Percentiles rank a stretch among this genome's conserved stretches.
Evolutionary conservation across 1,140 invertebrate genomes (phyloP).

Genomic region (Bombyx mandarina): DNA sequence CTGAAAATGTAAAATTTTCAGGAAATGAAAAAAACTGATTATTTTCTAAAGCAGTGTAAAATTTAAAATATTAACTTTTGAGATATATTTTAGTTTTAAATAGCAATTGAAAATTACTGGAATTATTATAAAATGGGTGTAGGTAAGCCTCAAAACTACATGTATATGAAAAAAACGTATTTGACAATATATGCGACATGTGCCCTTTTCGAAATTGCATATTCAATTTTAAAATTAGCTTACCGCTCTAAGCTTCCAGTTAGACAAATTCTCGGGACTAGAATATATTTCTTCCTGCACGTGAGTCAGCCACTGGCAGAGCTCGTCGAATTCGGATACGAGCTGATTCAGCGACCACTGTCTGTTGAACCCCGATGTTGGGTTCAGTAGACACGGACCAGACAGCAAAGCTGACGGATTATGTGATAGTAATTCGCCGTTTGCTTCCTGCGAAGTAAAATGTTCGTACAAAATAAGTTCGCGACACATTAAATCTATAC

Average conservation of each 20-base stretch:
- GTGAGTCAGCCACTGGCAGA: conserved; percentile 85
- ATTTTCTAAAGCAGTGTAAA: background rate
- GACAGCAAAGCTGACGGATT: conserved; percentile 47
- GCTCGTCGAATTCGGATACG: conserved; percentile 83
- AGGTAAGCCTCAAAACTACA: too few species aligned
- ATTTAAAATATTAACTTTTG: too few species aligned
- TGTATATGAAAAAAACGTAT: too few species aligned
- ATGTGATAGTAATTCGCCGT: conserved; percentile 80
- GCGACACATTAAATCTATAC: too few species aligned
- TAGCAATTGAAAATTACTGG: too few species aligned
- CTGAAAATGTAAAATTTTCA: too few species aligned
- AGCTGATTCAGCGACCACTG: conserved; percentile 84
- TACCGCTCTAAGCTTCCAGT: conserved; percentile 79
- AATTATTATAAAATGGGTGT: too few species aligned
- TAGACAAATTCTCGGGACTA: conserved; percentile 79
- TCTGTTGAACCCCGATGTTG: conserved; percentile 48
- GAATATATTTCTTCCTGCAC: conserved; percentile 83
- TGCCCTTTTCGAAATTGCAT: too few species aligned
- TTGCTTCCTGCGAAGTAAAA: conserved; percentile 76
- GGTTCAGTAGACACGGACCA: conserved; percentile 46
- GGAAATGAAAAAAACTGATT: too few species aligned
- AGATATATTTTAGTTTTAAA: too few species aligned
- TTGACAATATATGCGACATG: too few species aligned
- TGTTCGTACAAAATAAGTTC: too few species aligned
- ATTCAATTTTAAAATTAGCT: conserved; percentile 10